A percentile compares a stretch with the other conserved stretches of the same genome.
Evolutionary conservation across 2,888 invertebrate species (phyloP).

Genomic region (Alentia gelatinosa): DNA sequence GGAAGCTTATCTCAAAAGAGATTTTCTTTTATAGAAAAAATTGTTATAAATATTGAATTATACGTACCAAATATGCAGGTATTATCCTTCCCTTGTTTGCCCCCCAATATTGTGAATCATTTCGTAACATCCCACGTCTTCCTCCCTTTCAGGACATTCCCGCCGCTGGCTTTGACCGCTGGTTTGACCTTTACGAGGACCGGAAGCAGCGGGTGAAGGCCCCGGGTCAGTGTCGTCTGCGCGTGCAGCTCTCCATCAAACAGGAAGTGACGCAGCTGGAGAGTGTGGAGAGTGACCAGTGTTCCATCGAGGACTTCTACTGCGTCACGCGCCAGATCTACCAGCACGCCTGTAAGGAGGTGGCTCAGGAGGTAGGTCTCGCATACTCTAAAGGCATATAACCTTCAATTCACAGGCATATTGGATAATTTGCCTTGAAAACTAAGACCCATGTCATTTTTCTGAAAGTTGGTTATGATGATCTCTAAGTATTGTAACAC

Average conservation of each 20-base stretch:
- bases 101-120: not conserved
- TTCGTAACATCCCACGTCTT: not conserved
- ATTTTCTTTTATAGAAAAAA: no score
- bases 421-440: no score
- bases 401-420: no score
- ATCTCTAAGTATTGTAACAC: no score
- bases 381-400: no score
- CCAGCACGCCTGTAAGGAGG: slow-evolving; percentile 55
- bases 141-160: slow-evolving; percentile 68
- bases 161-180: slow-evolving; percentile 70
- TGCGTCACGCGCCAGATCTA: slow-evolving; percentile 59
- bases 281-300: slow-evolving; percentile 60
- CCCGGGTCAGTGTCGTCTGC: slow-evolving; percentile 70
- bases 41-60: no score
- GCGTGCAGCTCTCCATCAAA: slow-evolving; percentile 70
- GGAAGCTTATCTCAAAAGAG: no score
- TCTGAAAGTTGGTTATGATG: no score
- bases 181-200: slow-evolving; percentile 71
- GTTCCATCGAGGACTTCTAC: slow-evolving; percentile 63
- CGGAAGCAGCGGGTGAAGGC: slow-evolving; percentile 65
- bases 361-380: slow-evolving; percentile 57
- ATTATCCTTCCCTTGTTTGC: not conserved
- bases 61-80: no score
- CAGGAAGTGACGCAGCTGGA: slow-evolving; percentile 65
- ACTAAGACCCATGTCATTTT: no score